Evolutionary conservation across 2,888 invertebrate genomes (phyloP).

Genomic region (Melieria omissa): DNA sequence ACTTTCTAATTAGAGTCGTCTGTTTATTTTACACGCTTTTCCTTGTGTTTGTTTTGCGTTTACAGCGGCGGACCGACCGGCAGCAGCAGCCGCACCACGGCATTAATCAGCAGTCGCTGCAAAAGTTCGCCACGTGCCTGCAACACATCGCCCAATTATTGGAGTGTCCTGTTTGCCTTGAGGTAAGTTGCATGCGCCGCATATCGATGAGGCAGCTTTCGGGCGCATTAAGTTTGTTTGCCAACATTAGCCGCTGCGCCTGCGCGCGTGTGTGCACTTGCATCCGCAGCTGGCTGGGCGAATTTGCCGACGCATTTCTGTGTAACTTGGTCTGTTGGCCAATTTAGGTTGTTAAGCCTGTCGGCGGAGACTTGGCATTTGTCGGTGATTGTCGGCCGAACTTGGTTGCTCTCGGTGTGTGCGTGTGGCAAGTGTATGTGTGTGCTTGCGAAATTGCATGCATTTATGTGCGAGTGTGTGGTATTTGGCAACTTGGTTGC

Average conservation of each 20-base stretch:
- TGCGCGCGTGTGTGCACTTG: background rate
- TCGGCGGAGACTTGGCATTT: background rate
- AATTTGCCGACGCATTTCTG: too few relatives aligned
- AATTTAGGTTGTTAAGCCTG: slow-evolving; percentile 24
- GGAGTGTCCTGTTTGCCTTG: slow-evolving; percentile 69
- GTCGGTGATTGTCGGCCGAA: too few relatives aligned
- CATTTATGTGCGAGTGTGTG: too few relatives aligned
- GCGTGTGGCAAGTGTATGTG: too few relatives aligned
- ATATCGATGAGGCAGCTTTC: slow-evolving; percentile 20
- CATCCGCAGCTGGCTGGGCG: slow-evolving; percentile 11
- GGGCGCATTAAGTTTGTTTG: background rate
- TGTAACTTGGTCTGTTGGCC: background rate
- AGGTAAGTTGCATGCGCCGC: slow-evolving; percentile 57
- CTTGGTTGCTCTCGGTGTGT: too few relatives aligned
- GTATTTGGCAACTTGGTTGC: too few relatives aligned
- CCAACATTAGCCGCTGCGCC: too few relatives aligned
- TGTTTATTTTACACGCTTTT: too few relatives aligned
- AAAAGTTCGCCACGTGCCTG: slow-evolving; percentile 67
- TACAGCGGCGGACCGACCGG: slow-evolving; percentile 16
- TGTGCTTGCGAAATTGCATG: too few relatives aligned
- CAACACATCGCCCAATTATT: slow-evolving; percentile 68
- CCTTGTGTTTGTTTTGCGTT: background rate
- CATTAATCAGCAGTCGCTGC: slow-evolving; percentile 66
- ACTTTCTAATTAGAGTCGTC: too few relatives aligned
- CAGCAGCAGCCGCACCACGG: slow-evolving; percentile 53